These are phyloP conservation scores for Ryuthela nishihirai DNA, from an alignment of 2,888 invertebrate species.

Conservation along the genomic window DNA sequence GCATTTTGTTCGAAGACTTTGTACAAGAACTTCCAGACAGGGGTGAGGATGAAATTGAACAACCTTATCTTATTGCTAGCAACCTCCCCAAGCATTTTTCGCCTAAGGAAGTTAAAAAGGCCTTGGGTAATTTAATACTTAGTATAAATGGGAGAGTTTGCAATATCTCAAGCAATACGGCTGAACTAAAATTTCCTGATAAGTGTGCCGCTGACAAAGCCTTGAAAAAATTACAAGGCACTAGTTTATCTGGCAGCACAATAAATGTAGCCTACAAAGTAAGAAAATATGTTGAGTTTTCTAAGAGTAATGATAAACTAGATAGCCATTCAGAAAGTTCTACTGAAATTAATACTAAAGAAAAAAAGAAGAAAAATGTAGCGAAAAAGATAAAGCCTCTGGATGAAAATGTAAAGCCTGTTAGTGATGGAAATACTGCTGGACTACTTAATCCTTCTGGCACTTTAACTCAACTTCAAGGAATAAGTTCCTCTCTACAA, in stretches of 20 bases:
- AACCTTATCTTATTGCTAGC: conserved; percentile 7
- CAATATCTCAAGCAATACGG: neutral
- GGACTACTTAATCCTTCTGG: too few species aligned
- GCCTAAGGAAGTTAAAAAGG: neutral
- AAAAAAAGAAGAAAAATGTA: too few species aligned
- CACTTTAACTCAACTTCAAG: too few species aligned
- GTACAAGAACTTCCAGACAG: conserved; percentile 11
- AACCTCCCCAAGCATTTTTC: conserved; percentile 10
- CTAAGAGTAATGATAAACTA: too few species aligned
- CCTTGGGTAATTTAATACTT: conserved; percentile 3
- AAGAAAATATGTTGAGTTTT: too few species aligned
- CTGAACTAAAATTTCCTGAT: conserved; percentile 9
- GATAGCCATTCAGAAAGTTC: too few species aligned
- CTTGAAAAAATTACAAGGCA: neutral
- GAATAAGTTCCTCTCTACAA: too few species aligned
- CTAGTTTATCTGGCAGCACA: neutral
- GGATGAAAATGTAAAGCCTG: too few species aligned
- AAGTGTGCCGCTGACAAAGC: conserved; percentile 15
- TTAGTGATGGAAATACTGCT: too few species aligned
- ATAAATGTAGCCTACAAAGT: neutral
- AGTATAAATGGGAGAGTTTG: conserved; percentile 13
- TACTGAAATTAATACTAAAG: too few species aligned
- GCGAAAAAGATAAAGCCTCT: too few species aligned
- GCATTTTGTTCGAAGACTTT: conserved; percentile 22
- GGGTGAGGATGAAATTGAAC: neutral